phyloP scores from a whole-genome alignment of 2,888 invertebrate species.

The Deroplatys truncata region DNA sequence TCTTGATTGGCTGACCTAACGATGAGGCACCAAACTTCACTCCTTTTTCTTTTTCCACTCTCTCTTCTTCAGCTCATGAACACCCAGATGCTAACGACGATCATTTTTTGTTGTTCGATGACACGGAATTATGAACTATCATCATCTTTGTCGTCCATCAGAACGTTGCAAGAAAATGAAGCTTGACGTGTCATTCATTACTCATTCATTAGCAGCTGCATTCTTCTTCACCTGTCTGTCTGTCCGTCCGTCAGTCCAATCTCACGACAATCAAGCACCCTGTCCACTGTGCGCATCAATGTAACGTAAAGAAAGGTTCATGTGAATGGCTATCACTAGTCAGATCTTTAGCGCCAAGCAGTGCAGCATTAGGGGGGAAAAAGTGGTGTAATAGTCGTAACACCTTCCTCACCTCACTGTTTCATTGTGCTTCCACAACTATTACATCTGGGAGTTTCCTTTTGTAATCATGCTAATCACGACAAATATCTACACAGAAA shows the following conservation, averaged over 20 bases:
- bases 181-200: neutral
- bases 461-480: no score
- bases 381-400: no score
- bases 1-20: neutral
- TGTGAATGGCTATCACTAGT: neutral
- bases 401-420: no score
- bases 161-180: neutral
- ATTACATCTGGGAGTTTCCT: no score
- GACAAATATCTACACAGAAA: no score
- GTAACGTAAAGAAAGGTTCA: neutral
- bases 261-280: neutral
- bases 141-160: constrained; percentile 2
- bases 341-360: no score
- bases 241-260: neutral
- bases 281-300: neutral
- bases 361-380: no score
- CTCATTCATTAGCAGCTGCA: neutral
- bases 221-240: neutral
- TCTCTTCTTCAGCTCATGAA: neutral
- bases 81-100: neutral
- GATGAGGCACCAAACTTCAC: neutral
- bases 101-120: neutral
- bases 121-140: neutral
- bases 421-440: no score
- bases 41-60: neutral